Conservation (phyloP, 2,888 invertebrate genomes). For the Xestia sexstrigata region DNA sequence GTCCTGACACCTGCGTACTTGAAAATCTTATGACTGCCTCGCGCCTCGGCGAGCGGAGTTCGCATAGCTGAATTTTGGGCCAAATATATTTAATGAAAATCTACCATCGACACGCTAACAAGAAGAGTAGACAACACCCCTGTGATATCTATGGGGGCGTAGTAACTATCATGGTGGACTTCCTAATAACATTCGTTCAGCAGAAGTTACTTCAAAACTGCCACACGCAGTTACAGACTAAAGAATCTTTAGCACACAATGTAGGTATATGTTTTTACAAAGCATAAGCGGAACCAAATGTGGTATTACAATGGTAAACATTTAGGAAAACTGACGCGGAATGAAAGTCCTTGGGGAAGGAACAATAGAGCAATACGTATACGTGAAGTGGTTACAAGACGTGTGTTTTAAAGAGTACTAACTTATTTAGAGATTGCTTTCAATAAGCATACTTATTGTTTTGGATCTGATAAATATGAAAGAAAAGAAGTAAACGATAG, state of each 20-base stretch:
- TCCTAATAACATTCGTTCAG: neutral
- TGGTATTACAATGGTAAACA: neutral
- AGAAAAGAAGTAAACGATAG: no score
- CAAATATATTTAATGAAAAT: no score
- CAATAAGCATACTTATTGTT: neutral
- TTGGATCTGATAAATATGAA: no score
- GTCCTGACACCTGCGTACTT: no score
- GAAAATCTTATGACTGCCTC: no score
- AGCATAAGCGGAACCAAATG: neutral
- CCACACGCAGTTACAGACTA: neutral
- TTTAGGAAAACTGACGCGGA: conserved; percentile 10
- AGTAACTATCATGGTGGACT: neutral
- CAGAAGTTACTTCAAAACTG: neutral
- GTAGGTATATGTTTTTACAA: neutral
- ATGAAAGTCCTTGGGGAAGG: conserved; percentile 10
- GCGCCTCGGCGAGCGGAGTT: no score
- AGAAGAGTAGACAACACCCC: neutral
- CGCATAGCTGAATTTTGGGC: no score
- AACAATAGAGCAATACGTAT: conserved; percentile 39
- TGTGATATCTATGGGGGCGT: neutral
- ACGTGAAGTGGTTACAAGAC: conserved; percentile 45
- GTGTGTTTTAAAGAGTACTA: conserved; percentile 1
- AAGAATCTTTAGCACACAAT: neutral
- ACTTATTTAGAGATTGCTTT: conserved; percentile 3
- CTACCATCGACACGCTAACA: no score